These are phyloP conservation scores for Acanthosepion pharaonis DNA, from an alignment of 2,888 invertebrate genomes.

Conservation along the genomic window DNA sequence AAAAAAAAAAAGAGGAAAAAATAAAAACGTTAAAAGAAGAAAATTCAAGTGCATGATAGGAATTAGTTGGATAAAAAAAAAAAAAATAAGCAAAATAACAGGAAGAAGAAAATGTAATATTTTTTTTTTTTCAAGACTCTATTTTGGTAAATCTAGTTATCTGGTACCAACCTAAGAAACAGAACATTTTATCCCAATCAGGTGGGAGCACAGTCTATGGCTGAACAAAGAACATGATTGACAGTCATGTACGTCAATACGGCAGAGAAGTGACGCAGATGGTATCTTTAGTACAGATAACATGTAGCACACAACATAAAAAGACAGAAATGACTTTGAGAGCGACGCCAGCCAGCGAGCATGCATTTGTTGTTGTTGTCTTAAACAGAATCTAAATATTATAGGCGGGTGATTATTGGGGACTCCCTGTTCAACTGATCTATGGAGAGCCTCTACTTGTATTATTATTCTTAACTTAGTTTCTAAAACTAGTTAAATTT, in stretches of 20 bases:
- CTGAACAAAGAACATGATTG: conserved; percentile 33
- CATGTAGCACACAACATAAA: conserved; percentile 10
- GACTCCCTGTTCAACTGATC: too few relatives aligned
- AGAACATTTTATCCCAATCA: conserved; percentile 18
- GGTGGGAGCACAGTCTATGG: conserved; percentile 21
- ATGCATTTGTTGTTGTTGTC: not conserved
- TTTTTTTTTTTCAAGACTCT: conserved; percentile 33
- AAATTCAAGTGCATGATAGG: not conserved
- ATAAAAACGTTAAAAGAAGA: not conserved
- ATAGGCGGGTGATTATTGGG: not conserved
- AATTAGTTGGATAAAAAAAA: not conserved
- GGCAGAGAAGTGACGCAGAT: conserved; percentile 13
- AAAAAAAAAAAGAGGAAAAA: not conserved
- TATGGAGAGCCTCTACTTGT: too few relatives aligned
- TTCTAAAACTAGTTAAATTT: too few relatives aligned
- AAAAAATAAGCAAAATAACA: not conserved
- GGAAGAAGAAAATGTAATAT: not conserved
- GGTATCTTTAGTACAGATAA: conserved; percentile 33
- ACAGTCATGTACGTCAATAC: conserved; percentile 13
- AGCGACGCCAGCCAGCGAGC: conserved; percentile 33
- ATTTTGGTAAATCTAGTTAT: conserved; percentile 33
- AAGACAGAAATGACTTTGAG: conserved; percentile 33
- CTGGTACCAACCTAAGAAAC: conserved; percentile 33
- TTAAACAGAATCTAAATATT: not conserved
- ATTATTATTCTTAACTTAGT: too few relatives aligned